Evolutionary conservation across 2,113 vertebrate species (phyloP).

Genomic region (Sisor rabdophorus): DNA sequence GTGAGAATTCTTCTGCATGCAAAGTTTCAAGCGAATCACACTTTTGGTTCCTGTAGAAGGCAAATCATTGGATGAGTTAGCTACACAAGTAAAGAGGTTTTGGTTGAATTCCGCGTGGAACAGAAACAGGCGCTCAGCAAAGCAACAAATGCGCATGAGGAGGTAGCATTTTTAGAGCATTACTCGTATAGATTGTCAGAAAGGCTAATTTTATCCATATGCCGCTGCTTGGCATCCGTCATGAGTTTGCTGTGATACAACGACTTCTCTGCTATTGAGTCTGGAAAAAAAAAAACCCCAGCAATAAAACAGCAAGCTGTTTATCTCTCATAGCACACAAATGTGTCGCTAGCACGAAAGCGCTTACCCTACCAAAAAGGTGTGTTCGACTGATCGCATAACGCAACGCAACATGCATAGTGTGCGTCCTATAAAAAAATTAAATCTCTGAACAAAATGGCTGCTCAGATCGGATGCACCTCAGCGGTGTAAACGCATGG

Average conservation of each 20-base stretch:
- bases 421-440: not conserved
- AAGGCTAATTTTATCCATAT: slow-evolving; percentile 19
- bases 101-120: not conserved
- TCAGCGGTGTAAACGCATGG: slow-evolving; percentile 6
- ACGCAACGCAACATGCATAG: not conserved
- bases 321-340: not conserved
- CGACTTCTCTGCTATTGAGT: not conserved
- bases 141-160: not conserved
- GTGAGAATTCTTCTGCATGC: too few species aligned
- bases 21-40: not conserved
- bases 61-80: too few species aligned
- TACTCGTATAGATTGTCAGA: slow-evolving; percentile 8
- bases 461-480: slow-evolving; percentile 15
- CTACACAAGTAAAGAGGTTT: not conserved
- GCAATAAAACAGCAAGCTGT: not conserved
- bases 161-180: not conserved
- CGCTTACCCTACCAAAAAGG: not conserved
- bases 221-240: not conserved
- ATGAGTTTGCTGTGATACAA: not conserved
- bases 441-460: slow-evolving; percentile 23
- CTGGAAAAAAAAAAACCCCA: not conserved
- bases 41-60: not conserved
- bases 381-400: not conserved
- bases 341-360: not conserved
- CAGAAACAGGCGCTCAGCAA: not conserved